Base-by-base conservation (phyloP, 1,140 invertebrate species). In the Aradophagus sp. region DNA sequence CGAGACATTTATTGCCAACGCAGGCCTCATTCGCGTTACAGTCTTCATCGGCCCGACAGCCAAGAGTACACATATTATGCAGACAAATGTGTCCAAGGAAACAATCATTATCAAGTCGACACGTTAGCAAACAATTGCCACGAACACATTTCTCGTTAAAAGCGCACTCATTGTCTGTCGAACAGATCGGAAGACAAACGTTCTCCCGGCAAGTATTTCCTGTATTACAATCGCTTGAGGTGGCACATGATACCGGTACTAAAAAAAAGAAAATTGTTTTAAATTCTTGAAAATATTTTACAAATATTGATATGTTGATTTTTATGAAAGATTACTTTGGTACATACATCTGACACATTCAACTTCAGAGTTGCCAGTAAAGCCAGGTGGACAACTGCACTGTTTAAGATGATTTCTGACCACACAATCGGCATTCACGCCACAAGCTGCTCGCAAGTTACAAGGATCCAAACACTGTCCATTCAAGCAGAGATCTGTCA, bases 31-130 rank as follows among this genome's bases (percentile, higher is more conserved):
- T 92, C 4, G 90, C 90, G 70, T 91, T 91, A 80, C 95, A 97
- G 80, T 97, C 95, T 70, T 94, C 92, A 75, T 96, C 93, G 7
- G 90, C 89, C 61, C 92, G 90, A 76, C 95, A 97, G 6, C 95
- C 95, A 73, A 93, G 92, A 36, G 92, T 88, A 74, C 95, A 97
- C 82, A 92, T 91, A 73, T 95, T 95, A 67, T 91, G 89, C 16
- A 95, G 82, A 77, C 95, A 97, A 65, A 96, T 93, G 74, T 97
- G 94, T 7, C 94, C 94, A 7, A 96, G 84, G 88, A 95, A 96
- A 77, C 95, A 97, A 75, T 97, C 95, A 69, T 96, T 94, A 77
- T 96, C 93, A 0, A 95, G 89, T 41, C 93, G 89, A 75, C 95
- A 97, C 1, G 94, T 96, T 16, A 96, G 84, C 48, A 94, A 89